A percentile compares a stretch with the other conserved stretches of the same genome.
Evolutionary conservation across 1,140 invertebrate species (phyloP).

Genomic region (Spodoptera frugiperda): DNA sequence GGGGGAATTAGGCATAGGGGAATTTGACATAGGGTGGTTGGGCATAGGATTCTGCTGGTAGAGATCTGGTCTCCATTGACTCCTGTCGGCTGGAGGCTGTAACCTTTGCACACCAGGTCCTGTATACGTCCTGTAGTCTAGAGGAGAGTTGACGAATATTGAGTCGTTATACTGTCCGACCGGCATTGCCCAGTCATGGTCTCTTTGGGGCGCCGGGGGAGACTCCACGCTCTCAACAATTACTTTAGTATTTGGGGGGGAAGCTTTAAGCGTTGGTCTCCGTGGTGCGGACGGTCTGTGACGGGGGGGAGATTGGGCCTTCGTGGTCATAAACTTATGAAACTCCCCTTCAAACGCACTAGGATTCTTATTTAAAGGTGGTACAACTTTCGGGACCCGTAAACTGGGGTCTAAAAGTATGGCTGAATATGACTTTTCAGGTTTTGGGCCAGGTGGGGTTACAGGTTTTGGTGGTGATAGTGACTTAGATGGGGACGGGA

Average conservation of each 20-base stretch:
- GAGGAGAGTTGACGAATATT: conserved; percentile 72
- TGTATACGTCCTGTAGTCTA: conserved; percentile 68
- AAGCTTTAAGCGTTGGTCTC: conserved; percentile 43
- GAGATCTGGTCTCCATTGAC: conserved; percentile 59
- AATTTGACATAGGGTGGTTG: conserved; percentile 39
- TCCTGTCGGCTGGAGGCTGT: conserved; percentile 32
- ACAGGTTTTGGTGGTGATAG: neutral
- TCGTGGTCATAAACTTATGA: conserved; percentile 73
- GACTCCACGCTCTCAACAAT: conserved; percentile 49
- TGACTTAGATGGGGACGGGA: neutral
- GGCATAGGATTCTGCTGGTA: conserved; percentile 53
- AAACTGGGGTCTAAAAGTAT: conserved; percentile 57
- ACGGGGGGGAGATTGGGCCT: neutral
- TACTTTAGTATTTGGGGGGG: conserved; percentile 37
- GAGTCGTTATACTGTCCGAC: conserved; percentile 77
- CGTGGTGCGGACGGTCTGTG: conserved; percentile 17
- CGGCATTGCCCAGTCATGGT: conserved; percentile 63
- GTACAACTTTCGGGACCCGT: conserved; percentile 60
- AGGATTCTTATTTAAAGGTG: conserved; percentile 72
- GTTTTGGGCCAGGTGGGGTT: conserved; percentile 31
- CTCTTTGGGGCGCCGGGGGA: conserved; percentile 16
- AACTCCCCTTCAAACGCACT: conserved; percentile 78
- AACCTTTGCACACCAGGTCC: conserved; percentile 28
- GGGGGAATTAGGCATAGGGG: neutral
- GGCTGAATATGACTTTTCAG: conserved; percentile 55